phyloP scores from a whole-genome alignment of 2,888 invertebrate genomes.

The Alloscopus bannaensis region DNA sequence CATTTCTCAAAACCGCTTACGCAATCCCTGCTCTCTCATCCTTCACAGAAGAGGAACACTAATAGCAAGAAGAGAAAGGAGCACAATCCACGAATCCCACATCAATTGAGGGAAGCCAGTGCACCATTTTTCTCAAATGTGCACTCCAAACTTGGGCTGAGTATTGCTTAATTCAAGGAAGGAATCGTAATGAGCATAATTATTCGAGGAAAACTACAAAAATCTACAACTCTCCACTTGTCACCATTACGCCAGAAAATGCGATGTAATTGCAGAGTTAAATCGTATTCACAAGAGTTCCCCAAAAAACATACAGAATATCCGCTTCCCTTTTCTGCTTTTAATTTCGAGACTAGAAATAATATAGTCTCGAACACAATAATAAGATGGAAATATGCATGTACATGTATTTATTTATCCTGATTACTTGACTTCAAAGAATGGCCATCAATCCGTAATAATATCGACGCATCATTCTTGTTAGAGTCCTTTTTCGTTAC shows the following conservation, averaged over 20 bases:
- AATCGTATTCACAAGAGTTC: no score
- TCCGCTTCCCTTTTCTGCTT: no score
- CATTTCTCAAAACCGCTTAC: constrained; percentile 38
- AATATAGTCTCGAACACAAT: no score
- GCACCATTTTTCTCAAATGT: no score
- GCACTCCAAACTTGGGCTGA: no score
- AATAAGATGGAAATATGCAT: constrained; percentile 2
- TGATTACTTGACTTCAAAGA: constrained; percentile 37
- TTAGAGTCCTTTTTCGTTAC: background rate
- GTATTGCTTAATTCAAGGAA: background rate
- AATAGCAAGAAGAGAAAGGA: background rate
- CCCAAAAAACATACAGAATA: no score
- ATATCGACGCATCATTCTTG: background rate
- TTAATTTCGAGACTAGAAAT: no score
- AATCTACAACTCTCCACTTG: constrained; percentile 33
- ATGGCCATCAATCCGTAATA: constrained; percentile 4
- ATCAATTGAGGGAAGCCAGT: no score
- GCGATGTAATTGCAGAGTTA: constrained; percentile 45
- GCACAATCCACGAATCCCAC: no score
- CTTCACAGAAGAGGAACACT: background rate
- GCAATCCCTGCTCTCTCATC: constrained; percentile 18
- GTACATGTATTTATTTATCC: constrained; percentile 29
- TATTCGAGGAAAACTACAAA: constrained; percentile 2
- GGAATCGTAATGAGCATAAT: background rate
- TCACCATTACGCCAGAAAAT: constrained; percentile 42